Percentiles rank a stretch among this genome's conserved stretches.
Evolutionary conservation across 1,140 invertebrate genomes (phyloP).

Genomic region (Homalodisca vitripennis): DNA sequence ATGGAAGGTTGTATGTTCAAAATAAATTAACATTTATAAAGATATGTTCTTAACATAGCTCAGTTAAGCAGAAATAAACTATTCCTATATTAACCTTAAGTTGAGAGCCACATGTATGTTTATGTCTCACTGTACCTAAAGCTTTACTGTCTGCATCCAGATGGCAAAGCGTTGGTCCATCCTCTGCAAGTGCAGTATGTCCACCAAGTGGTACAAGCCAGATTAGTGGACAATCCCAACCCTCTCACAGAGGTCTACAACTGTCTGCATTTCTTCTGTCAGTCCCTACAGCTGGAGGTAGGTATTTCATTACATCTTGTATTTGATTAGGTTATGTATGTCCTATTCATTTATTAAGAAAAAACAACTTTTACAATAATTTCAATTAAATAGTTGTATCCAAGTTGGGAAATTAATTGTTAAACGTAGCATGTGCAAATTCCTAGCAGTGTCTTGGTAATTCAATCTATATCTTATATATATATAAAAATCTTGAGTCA

Average conservation of each 20-base stretch:
- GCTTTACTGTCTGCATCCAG: slow-evolving; percentile 51
- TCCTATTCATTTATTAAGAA: too few relatives aligned
- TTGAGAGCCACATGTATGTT: not conserved
- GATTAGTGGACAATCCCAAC: slow-evolving; percentile 76
- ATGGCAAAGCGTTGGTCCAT: slow-evolving; percentile 93
- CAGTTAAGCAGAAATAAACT: not conserved
- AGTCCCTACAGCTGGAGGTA: slow-evolving; percentile 89
- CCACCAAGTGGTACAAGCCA: slow-evolving; percentile 85
- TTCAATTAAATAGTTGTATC: too few relatives aligned
- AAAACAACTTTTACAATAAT: too few relatives aligned
- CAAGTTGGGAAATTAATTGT: too few relatives aligned
- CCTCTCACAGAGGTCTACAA: slow-evolving; percentile 80
- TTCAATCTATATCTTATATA: too few relatives aligned
- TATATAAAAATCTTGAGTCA: too few relatives aligned
- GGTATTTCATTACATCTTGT: too few relatives aligned
- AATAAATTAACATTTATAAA: not conserved
- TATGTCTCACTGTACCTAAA: not conserved
- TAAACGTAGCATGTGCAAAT: too few relatives aligned
- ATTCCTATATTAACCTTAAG: not conserved
- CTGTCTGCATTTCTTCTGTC: slow-evolving; percentile 91
- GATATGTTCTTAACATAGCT: not conserved
- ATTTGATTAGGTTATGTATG: too few relatives aligned
- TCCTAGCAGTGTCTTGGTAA: too few relatives aligned
- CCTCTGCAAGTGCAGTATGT: slow-evolving; percentile 89
- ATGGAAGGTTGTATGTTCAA: not conserved